Percentiles rank a stretch among this genome's conserved stretches.
Evolutionary conservation across 2,797 vertebrate species (phyloP).

Genomic region (Scolopax rusticola): DNA sequence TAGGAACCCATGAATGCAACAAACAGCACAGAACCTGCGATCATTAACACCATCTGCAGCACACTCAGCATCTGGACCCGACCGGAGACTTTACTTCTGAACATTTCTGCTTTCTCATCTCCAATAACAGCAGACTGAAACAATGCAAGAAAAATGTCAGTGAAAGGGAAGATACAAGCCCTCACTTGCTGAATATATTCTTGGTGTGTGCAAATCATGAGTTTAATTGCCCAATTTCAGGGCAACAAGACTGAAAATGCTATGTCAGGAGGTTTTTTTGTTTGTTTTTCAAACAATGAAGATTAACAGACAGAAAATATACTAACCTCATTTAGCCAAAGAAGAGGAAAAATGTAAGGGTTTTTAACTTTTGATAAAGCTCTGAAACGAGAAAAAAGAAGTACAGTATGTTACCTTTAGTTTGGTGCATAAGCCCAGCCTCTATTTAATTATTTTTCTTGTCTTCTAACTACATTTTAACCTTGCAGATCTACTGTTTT

Average conservation of each 20-base stretch:
- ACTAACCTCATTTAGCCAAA: slow-evolving; percentile 96
- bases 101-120: slow-evolving; percentile 85
- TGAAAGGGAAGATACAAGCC: not conserved
- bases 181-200: not conserved
- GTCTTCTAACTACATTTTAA: not conserved
- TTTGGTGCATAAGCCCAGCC: not conserved
- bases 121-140: slow-evolving; percentile 87
- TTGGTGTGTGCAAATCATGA: not conserved
- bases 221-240: not conserved
- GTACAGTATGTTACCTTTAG: not conserved
- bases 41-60: slow-evolving; percentile 79
- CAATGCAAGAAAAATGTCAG: not conserved
- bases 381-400: slow-evolving; percentile 75
- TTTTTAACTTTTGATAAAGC: slow-evolving; percentile 82
- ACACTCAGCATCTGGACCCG: slow-evolving; percentile 79
- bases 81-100: slow-evolving; percentile 82
- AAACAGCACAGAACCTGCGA: slow-evolving; percentile 78
- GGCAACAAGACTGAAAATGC: not conserved
- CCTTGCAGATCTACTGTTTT: not conserved
- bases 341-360: slow-evolving; percentile 86
- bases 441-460: not conserved
- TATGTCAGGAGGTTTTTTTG: rapidly evolving
- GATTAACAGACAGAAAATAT: not conserved
- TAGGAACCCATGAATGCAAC: slow-evolving; percentile 77
- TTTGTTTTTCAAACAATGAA: not conserved